Evolutionary conservation across 2,797 vertebrate genomes (phyloP), one percentile per base, ranked within the genome.

Genomic region (Myotis myotis): DNA sequence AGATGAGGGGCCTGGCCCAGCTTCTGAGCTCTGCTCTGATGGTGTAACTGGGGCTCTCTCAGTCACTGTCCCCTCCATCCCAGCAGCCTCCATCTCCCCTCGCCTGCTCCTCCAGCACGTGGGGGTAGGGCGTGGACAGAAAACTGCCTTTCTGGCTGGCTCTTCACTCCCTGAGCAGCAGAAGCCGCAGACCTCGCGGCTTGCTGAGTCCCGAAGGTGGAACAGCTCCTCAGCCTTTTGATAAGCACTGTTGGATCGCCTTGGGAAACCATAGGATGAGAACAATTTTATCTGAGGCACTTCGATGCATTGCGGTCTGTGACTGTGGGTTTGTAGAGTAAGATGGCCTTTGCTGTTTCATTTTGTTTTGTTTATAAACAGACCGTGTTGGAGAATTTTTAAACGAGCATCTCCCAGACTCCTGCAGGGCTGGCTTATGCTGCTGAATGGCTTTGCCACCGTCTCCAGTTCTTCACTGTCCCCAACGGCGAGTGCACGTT

Each of bases 301-400:
- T 49, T 22, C 23, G 23, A 9, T 60, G 64, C 55, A 25, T 53
- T 87, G n/a, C 28, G 25, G 55, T 15, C 55, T 33, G 9, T 47
- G 64, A 30, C 0, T 53, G 23, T 60, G 57, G 15, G 28, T 22
- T 90, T 64, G 76, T 30, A 13, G 5, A 82, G 51, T 20, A 57
- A 68, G 87, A 38, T 23, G 11, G 38, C 22, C 79, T 83, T 60
- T 76, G 68, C 47, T 19, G 16, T 53, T 94, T 70, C 51, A 6
- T 41, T 80, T 90, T 44, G 30, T 74, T 79, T 71, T 78, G 64
- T 80, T 76, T 60, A 28, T 60, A 51, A 71, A 87, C 41, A 53
- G 71, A 33, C 28, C 64, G 19, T 47, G 36, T 44, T 28, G 9
- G 89, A 38, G 41, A 41, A 36, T 60, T 33, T 89, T 68, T 38